Evolutionary conservation across 2,797 vertebrate species (phyloP).

Genomic region (Botia almorhae): DNA sequence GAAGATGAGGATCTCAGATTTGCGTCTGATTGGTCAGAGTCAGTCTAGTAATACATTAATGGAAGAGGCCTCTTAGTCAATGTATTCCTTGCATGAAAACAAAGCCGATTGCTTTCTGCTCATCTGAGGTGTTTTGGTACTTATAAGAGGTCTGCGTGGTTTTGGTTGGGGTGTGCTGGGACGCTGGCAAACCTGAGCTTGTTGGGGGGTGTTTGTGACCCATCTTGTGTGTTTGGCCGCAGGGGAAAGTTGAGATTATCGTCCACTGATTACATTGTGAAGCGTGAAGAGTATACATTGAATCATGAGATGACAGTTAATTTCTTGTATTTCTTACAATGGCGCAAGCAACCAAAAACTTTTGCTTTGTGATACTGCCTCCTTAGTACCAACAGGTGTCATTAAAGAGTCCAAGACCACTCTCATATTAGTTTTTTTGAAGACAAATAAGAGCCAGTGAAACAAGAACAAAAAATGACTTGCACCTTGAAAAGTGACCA

Average conservation of each 20-base stretch:
- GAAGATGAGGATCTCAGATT: slow-evolving; percentile 82
- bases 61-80: slow-evolving; percentile 60
- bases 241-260: slow-evolving; percentile 15
- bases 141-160: slow-evolving; percentile 22
- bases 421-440: not conserved
- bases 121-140: slow-evolving; percentile 20
- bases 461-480: too few relatives aligned
- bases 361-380: not conserved
- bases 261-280: slow-evolving; percentile 18
- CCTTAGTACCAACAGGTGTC: not conserved
- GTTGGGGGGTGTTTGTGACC: slow-evolving; percentile 3
- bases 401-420: not conserved
- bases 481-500: not conserved
- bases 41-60: slow-evolving; percentile 60
- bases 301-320: not conserved
- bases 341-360: not conserved
- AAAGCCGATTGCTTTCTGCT: not conserved
- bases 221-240: slow-evolving; percentile 17
- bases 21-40: slow-evolving; percentile 76
- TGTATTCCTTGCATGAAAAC: slow-evolving; percentile 54
- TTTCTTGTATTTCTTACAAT: not conserved
- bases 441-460: not conserved
- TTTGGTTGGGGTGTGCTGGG: slow-evolving; percentile 12
- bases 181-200: slow-evolving; percentile 27
- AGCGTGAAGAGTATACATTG: not conserved